phyloP scores from a whole-genome alignment of 2,888 invertebrate species.

The Amblyjoppa proteus region DNA sequence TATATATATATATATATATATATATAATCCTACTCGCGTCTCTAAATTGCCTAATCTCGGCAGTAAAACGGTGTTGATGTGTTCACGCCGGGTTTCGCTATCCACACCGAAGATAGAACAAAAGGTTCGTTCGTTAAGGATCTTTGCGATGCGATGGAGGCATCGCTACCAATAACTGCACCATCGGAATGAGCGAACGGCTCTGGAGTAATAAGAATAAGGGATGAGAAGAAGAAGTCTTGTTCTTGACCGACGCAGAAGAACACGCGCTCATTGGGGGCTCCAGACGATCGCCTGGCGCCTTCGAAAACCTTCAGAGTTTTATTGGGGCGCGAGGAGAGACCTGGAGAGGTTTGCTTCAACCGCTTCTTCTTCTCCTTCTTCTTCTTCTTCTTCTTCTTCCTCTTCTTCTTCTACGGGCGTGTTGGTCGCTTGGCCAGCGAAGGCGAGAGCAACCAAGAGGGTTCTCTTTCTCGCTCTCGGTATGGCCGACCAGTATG shows the following conservation, averaged over 20 bases:
- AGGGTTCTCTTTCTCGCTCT: conserved; percentile 63
- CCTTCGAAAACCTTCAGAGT: conserved; percentile 76
- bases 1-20: conserved; percentile 20
- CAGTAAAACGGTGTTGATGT: conserved; percentile 80
- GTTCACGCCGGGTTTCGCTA: conserved; percentile 75
- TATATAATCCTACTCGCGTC: conserved; percentile 14
- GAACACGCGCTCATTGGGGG: conserved; percentile 44
- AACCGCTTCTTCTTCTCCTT: conserved; percentile 60
- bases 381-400: conserved; percentile 57
- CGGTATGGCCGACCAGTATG: conserved; percentile 81
- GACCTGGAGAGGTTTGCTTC: conserved; percentile 60
- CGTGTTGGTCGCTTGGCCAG: conserved; percentile 51
- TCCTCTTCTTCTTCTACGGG: conserved; percentile 41
- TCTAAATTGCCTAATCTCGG: conserved; percentile 69
- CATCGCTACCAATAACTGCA: not conserved
- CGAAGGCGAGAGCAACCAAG: conserved; percentile 42
- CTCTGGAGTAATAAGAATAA: conserved; percentile 73
- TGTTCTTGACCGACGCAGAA: conserved; percentile 18
- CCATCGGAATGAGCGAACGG: conserved; percentile 35
- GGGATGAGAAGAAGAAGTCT: conserved; percentile 67
- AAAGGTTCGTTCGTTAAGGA: conserved; percentile 72
- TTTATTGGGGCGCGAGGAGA: conserved; percentile 76
- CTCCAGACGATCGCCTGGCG: conserved; percentile 78
- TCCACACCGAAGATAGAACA: conserved; percentile 76
- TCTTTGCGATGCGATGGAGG: not conserved